Evolutionary conservation across 2,888 invertebrate genomes (phyloP).

Genomic region (Diplolepis rosae): DNA sequence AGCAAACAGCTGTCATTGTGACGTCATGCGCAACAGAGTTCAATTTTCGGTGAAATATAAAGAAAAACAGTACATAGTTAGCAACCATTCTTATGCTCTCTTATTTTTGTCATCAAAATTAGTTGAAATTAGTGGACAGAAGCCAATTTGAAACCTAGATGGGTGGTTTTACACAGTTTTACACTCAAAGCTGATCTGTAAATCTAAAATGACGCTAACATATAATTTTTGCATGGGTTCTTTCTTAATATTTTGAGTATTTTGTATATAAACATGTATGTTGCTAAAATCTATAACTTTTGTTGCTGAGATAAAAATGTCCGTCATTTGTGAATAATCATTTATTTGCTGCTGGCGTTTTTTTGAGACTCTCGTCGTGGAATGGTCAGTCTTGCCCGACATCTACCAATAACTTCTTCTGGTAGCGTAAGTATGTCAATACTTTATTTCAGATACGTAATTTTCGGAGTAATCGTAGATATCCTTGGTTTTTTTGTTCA

Average conservation of each 20-base stretch:
- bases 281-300: neutral
- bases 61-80: neutral
- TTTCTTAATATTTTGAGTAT: too few relatives aligned
- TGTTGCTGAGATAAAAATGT: neutral
- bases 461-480: neutral
- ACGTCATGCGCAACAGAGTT: constrained; percentile 1
- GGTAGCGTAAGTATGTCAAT: constrained; percentile 60
- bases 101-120: neutral
- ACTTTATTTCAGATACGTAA: neutral
- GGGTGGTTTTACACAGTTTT: too few relatives aligned
- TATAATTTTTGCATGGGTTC: too few relatives aligned
- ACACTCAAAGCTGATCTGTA: too few relatives aligned
- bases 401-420: constrained; percentile 52
- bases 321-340: neutral
- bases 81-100: too few relatives aligned
- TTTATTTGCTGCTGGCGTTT: neutral
- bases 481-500: constrained; percentile 14
- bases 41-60: neutral
- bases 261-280: too few relatives aligned
- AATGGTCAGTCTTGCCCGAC: constrained; percentile 65
- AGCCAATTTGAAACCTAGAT: too few relatives aligned
- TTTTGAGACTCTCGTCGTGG: constrained; percentile 36
- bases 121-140: neutral
- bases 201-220: too few relatives aligned
- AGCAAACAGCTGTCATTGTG: neutral